A percentile compares a stretch with the other conserved stretches of the same genome.
These are phyloP conservation scores for Bujurquina vittata DNA, from an alignment of 2,113 vertebrate genomes.

Conservation along the genomic window DNA sequence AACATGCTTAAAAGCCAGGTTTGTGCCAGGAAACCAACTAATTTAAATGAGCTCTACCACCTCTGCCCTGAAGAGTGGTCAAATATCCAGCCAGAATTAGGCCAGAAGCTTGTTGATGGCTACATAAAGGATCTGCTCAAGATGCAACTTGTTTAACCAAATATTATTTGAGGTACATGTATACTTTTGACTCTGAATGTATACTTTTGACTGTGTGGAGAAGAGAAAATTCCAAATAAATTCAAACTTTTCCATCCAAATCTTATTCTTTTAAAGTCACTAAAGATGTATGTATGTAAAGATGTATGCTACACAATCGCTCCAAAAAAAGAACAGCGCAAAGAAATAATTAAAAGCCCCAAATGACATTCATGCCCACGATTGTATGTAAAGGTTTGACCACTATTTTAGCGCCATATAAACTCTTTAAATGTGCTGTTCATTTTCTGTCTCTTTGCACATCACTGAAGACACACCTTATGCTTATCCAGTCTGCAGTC, in stretches of 20 bases:
- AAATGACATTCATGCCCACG: neutral
- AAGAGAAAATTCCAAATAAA: no score
- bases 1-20: no score
- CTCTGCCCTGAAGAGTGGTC: no score
- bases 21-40: no score
- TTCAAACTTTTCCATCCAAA: no score
- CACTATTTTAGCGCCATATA: neutral
- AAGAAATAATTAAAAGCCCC: neutral
- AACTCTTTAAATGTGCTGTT: constrained; percentile 24
- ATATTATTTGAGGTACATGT: neutral
- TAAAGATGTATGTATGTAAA: no score
- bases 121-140: neutral
- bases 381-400: neutral
- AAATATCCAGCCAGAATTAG: neutral
- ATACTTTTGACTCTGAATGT: no score
- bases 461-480: neutral
- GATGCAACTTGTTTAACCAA: neutral
- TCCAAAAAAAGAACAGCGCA: neutral
- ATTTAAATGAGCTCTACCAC: no score
- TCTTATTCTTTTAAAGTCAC: no score
- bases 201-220: no score
- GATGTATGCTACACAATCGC: no score
- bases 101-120: neutral
- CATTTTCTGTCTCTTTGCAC: constrained; percentile 2
- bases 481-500: neutral